A percentile compares a stretch with the other conserved stretches of the same genome.
Conservation (phyloP, 2,888 invertebrate species). For the Xylota sylvarum region DNA sequence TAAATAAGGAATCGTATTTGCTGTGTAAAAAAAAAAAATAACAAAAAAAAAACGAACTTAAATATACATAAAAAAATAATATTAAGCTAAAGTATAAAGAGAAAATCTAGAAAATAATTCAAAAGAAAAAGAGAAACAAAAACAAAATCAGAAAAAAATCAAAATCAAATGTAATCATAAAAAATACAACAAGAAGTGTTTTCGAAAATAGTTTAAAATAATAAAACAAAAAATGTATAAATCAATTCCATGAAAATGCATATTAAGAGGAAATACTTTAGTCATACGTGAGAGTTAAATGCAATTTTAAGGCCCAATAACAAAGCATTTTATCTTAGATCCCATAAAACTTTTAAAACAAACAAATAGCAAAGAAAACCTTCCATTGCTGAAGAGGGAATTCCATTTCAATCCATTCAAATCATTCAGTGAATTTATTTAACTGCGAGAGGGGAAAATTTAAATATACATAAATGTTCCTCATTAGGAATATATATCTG, state of each 20-base stretch:
- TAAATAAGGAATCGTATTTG: constrained; percentile 72
- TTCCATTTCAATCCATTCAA: too few relatives aligned
- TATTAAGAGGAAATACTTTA: constrained; percentile 35
- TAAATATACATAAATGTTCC: too few relatives aligned
- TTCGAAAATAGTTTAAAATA: constrained; percentile 22
- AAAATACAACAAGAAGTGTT: constrained; percentile 10
- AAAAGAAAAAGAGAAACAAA: constrained; percentile 15
- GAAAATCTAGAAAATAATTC: constrained; percentile 23
- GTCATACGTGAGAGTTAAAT: constrained; percentile 17
- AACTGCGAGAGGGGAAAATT: too few relatives aligned
- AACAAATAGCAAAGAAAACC: neutral
- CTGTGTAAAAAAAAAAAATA: constrained; percentile 63
- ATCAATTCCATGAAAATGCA: constrained; percentile 26
- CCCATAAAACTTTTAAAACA: neutral
- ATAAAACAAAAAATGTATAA: constrained; percentile 1
- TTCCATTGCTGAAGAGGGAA: neutral
- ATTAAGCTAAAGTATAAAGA: constrained; percentile 14
- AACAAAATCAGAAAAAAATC: constrained; percentile 2
- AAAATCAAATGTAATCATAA: constrained; percentile 27
- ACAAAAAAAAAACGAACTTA: constrained; percentile 30
- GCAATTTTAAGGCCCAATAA: constrained; percentile 1
- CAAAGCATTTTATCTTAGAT: neutral
- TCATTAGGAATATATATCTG: too few relatives aligned
- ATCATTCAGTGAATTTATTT: too few relatives aligned
- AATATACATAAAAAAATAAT: constrained; percentile 22